Evolutionary conservation across 2,113 vertebrate species (phyloP).

Genomic region (Oceanodroma tethys): DNA sequence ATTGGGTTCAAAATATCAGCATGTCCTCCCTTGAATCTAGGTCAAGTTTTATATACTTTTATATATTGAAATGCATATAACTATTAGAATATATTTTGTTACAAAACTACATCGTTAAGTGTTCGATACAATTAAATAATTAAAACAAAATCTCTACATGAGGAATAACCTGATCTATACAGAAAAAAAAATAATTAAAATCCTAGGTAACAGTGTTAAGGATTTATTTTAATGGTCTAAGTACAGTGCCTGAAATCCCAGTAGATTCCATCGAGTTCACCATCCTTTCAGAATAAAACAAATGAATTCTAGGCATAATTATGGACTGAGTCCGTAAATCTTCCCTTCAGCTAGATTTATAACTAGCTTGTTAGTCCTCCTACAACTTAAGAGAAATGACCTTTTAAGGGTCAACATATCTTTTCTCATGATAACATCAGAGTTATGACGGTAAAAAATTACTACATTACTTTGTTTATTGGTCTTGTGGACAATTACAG

Average conservation of each 20-base stretch:
- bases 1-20: not conserved
- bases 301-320: not conserved
- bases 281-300: not conserved
- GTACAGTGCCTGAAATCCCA: not conserved
- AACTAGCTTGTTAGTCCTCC: slow-evolving; percentile 15
- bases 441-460: not conserved
- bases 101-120: not conserved
- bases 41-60: not conserved
- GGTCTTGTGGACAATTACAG: not conserved
- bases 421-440: not conserved
- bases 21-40: not conserved
- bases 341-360: slow-evolving; percentile 14
- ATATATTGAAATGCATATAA: not conserved
- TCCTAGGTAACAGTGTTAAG: not conserved
- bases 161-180: not conserved
- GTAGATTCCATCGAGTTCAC: not conserved
- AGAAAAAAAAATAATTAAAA: not conserved
- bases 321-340: not conserved
- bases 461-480: not conserved
- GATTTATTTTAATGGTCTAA: not conserved
- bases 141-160: not conserved
- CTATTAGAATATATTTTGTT: not conserved
- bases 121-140: not conserved
- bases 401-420: not conserved
- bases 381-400: not conserved